Evolutionary conservation across 2,113 vertebrate genomes (phyloP).

Genomic region (Carassius auratus): DNA sequence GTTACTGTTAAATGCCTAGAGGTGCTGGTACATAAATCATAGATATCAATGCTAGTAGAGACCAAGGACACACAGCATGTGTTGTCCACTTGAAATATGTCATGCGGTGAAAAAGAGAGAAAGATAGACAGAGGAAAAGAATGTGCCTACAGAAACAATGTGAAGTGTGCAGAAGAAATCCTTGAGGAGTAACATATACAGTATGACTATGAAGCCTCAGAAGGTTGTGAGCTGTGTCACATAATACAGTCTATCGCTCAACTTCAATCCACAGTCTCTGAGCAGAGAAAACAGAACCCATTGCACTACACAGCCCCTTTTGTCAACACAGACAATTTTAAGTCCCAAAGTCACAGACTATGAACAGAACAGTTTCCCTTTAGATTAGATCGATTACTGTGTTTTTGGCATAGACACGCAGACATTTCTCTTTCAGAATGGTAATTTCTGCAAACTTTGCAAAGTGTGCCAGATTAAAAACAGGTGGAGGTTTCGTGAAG

Average conservation of each 20-base stretch:
- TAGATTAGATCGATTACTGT: conserved; percentile 57
- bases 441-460: conserved; percentile 48
- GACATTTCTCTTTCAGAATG: conserved; percentile 37
- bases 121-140: neutral
- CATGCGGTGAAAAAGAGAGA: conserved; percentile 12
- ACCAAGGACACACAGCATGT: conserved; percentile 40
- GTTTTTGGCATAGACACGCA: conserved; percentile 20
- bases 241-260: conserved; percentile 53
- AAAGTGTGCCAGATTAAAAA: conserved; percentile 48
- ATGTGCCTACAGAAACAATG: neutral
- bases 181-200: conserved; percentile 21
- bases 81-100: conserved; percentile 22
- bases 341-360: conserved; percentile 60
- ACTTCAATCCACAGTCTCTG: conserved; percentile 49
- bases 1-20: neutral
- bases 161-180: conserved; percentile 25
- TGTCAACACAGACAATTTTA: conserved; percentile 66
- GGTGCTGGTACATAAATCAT: conserved; percentile 31
- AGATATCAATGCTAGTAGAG: neutral
- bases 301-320: conserved; percentile 61
- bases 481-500: conserved; percentile 35
- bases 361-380: conserved; percentile 58
- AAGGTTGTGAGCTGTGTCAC: conserved; percentile 67
- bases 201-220: neutral
- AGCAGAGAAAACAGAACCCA: conserved; percentile 65